phyloP scores from a whole-genome alignment of 1,140 invertebrate genomes.

The Lepidurus apus region DNA sequence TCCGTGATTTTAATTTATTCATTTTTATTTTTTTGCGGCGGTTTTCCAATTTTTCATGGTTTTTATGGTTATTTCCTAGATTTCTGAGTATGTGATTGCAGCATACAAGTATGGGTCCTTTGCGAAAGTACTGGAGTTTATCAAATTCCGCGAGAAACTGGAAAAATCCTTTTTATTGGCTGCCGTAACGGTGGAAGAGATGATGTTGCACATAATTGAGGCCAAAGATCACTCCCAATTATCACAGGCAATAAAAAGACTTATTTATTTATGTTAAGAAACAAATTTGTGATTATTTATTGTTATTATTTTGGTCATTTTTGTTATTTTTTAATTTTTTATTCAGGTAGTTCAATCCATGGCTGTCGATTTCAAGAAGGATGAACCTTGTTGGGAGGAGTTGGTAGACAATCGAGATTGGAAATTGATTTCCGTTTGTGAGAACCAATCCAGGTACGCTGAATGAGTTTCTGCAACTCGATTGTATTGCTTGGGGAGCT shows the following conservation, averaged over 20 bases:
- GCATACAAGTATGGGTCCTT: conserved; percentile 93
- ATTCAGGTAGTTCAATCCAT: conserved; percentile 45
- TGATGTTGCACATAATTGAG: conserved; percentile 64
- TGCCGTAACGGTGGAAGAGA: conserved; percentile 66
- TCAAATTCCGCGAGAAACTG: conserved; percentile 72
- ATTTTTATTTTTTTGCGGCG: background rate
- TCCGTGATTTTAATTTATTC: conserved; percentile 28
- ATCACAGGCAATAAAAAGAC: conserved; percentile 28
- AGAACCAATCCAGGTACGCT: conserved; percentile 42
- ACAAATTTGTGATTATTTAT: conserved; percentile 42
- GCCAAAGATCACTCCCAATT: conserved; percentile 41
- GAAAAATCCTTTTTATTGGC: conserved; percentile 77
- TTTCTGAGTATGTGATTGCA: conserved; percentile 81
- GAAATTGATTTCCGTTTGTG: conserved; percentile 44
- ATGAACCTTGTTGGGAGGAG: conserved; percentile 49
- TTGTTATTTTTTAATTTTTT: conserved; percentile 39
- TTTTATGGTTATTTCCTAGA: conserved; percentile 52
- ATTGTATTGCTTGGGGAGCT: background rate
- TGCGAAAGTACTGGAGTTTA: conserved; percentile 83
- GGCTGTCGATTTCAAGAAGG: conserved; percentile 54
- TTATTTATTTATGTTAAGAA: conserved; percentile 2
- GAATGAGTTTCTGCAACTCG: background rate
- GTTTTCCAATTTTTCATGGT: conserved; percentile 35
- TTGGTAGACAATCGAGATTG: conserved; percentile 58
- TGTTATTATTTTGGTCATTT: conserved; percentile 40